phyloP scores from a whole-genome alignment of 1,140 invertebrate species.

The Ceratina australensis region DNA sequence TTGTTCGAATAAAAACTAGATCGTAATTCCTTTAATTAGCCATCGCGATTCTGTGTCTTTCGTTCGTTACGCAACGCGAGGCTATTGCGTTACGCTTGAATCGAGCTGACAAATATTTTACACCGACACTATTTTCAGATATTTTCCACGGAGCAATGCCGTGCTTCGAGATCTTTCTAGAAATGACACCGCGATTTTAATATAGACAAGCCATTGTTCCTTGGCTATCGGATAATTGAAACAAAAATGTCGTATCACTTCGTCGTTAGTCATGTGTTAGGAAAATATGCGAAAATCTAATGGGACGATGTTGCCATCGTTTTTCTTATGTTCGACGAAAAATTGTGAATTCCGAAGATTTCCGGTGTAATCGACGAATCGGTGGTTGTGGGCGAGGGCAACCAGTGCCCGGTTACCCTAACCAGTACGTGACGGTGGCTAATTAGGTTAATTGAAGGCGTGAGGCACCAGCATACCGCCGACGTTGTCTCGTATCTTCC shows the following conservation, averaged over 20 bases:
- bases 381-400: neutral
- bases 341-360: slow-evolving; percentile 4
- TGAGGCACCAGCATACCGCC: slow-evolving; percentile 36
- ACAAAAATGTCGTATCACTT: neutral
- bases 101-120: too few relatives aligned
- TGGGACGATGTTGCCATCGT: too few relatives aligned
- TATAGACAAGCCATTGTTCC: neutral
- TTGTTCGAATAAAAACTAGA: neutral
- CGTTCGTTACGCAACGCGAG: slow-evolving; percentile 6
- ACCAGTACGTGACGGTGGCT: slow-evolving; percentile 40
- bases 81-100: too few relatives aligned
- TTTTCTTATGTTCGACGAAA: too few relatives aligned
- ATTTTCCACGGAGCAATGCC: too few relatives aligned
- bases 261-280: too few relatives aligned
- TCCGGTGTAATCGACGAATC: slow-evolving; percentile 28
- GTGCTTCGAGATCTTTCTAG: too few relatives aligned
- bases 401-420: slow-evolving; percentile 28
- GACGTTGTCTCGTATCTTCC: slow-evolving; percentile 35
- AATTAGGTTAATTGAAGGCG: slow-evolving; percentile 61
- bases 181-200: neutral
- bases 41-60: slow-evolving; percentile 2
- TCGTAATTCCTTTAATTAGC: slow-evolving; percentile 23
- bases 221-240: neutral
- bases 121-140: too few relatives aligned
- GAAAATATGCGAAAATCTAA: neutral